A percentile compares a stretch with the other conserved stretches of the same genome.
phyloP scores from a whole-genome alignment of 2,797 vertebrate genomes.

The Vireo griseus region DNA sequence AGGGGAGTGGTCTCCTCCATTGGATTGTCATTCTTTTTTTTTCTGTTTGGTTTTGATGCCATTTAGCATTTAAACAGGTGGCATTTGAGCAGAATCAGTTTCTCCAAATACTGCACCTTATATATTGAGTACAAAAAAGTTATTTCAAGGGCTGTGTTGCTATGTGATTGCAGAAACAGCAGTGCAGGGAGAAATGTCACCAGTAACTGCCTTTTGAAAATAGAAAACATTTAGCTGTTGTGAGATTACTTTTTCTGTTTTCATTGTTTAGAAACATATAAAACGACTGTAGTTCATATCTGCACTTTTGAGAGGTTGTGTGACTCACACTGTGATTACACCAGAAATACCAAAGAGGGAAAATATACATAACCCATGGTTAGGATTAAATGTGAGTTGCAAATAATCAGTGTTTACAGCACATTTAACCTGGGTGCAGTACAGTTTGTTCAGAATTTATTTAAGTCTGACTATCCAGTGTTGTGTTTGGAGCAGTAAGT shows the following conservation, averaged over 20 bases:
- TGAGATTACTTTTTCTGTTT: slow-evolving; percentile 57
- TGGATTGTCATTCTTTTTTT: neutral
- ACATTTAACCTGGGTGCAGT: slow-evolving; percentile 46
- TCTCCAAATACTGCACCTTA: slow-evolving; percentile 44
- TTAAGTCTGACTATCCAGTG: slow-evolving; percentile 28
- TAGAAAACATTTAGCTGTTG: slow-evolving; percentile 57
- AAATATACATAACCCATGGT: slow-evolving; percentile 63
- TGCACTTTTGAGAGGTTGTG: slow-evolving; percentile 60
- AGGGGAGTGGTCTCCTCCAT: neutral
- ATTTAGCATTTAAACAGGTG: slow-evolving; percentile 62
- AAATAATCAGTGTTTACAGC: slow-evolving; percentile 61
- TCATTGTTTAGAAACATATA: slow-evolving; percentile 47
- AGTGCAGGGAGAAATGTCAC: slow-evolving; percentile 64
- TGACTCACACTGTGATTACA: slow-evolving; percentile 62
- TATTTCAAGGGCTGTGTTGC: slow-evolving; percentile 67
- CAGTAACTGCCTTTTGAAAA: slow-evolving; percentile 69
- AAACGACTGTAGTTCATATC: slow-evolving; percentile 29
- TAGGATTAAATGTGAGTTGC: slow-evolving; percentile 46
- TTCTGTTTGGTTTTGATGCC: slow-evolving; percentile 24
- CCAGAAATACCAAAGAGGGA: slow-evolving; percentile 32
- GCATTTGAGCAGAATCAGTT: slow-evolving; percentile 40
- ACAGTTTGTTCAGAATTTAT: slow-evolving; percentile 44
- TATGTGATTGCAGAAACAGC: slow-evolving; percentile 68
- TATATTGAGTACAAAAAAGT: slow-evolving; percentile 62
- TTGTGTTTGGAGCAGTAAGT: slow-evolving; percentile 23